Percentiles rank a stretch among this genome's conserved stretches.
Evolutionary conservation across 2,113 vertebrate species (phyloP).

Genomic region (Saccopteryx leptura): DNA sequence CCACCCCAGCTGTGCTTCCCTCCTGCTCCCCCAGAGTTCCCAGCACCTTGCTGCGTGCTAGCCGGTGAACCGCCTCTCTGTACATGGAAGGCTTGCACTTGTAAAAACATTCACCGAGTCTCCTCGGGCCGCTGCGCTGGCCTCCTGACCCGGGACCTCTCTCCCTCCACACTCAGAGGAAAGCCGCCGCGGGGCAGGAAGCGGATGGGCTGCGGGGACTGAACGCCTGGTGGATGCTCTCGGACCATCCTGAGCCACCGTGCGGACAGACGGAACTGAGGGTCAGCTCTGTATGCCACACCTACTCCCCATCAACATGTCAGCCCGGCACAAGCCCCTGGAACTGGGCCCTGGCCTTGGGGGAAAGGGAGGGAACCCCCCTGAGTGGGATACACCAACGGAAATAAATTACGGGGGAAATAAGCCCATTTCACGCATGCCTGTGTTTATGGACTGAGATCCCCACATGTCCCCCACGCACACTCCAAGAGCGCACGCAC

Average conservation of each 20-base stretch:
- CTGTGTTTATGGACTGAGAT: not conserved
- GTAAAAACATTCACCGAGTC: not conserved
- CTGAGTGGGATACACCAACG: not conserved
- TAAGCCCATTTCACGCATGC: not conserved
- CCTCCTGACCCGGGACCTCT: not conserved
- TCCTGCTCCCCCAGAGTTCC: not conserved
- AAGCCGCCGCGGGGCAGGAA: not conserved
- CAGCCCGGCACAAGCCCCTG: not conserved
- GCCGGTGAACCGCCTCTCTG: not conserved
- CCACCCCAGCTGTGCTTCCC: not conserved
- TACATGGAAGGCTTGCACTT: not conserved
- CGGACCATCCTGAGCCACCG: not conserved
- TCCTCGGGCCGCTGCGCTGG: not conserved
- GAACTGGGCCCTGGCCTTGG: not conserved
- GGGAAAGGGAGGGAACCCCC: not conserved
- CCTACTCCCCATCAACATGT: not conserved
- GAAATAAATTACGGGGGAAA: not conserved
- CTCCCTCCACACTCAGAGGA: not conserved
- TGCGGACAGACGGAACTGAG: too few species aligned
- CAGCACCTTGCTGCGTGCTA: too few species aligned
- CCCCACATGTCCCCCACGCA: too few species aligned
- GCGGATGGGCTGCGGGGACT: not conserved
- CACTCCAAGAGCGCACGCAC: too few species aligned
- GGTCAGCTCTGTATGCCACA: not conserved
- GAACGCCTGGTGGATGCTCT: accelerated